Conservation (phyloP, 2,113 vertebrate species). For the Hystrix cristata region DNA sequence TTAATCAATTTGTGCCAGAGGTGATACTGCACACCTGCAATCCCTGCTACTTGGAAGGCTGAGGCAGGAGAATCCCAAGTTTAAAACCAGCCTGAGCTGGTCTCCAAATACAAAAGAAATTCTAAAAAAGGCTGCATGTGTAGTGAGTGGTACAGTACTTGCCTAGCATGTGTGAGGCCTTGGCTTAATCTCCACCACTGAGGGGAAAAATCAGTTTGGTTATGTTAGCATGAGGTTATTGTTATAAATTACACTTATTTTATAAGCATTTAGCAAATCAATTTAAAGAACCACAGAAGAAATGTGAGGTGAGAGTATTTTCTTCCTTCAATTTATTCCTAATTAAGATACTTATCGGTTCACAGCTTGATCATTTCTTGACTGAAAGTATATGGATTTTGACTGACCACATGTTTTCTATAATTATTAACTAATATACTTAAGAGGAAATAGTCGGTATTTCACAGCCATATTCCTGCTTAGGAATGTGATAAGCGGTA, state of each 20-base stretch:
- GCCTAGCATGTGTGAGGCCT: background rate
- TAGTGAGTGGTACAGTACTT: background rate
- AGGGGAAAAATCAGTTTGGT: background rate
- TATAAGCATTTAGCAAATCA: conserved; percentile 47
- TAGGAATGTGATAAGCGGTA: background rate
- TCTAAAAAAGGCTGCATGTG: background rate
- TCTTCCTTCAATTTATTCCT: conserved; percentile 11
- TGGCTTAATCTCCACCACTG: background rate
- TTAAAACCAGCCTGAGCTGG: background rate
- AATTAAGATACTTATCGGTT: conserved; percentile 16
- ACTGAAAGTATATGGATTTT: background rate
- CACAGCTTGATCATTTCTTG: background rate
- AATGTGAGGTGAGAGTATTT: background rate
- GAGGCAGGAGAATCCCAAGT: background rate
- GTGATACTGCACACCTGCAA: background rate
- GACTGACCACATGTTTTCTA: conserved; percentile 8
- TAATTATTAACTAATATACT: conserved; percentile 46
- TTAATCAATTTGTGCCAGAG: background rate
- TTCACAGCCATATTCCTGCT: conserved; percentile 32
- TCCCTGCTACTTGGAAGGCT: background rate
- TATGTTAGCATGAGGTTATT: background rate
- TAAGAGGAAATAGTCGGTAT: conserved; percentile 39
- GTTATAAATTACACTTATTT: background rate
- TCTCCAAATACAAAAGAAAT: background rate
- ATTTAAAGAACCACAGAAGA: conserved; percentile 13